Evolutionary conservation across 64 coral and sea anemone genomes (phyloP).

Genomic region (Stichodactyla helianthus): DNA sequence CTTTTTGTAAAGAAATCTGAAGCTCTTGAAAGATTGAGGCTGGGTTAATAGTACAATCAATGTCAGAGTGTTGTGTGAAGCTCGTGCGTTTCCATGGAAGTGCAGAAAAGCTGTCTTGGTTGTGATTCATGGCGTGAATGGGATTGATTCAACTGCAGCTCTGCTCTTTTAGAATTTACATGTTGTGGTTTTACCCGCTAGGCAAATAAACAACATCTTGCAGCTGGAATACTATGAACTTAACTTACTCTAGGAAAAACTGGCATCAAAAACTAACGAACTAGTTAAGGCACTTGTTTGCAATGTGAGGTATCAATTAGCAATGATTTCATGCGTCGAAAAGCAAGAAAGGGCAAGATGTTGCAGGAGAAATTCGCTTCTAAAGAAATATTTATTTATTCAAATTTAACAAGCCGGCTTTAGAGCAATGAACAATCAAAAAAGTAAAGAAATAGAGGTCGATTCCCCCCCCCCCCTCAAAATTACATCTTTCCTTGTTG

Average conservation of each 20-base stretch:
- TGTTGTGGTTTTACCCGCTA: neutral
- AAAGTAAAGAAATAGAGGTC: neutral
- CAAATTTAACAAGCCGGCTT: neutral
- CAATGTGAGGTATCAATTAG: no score
- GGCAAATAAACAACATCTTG: constrained; percentile 18
- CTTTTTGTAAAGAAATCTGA: neutral
- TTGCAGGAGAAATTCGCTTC: no score
- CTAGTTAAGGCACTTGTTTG: neutral
- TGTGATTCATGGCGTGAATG: neutral
- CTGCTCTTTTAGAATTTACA: neutral
- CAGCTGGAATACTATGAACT: neutral
- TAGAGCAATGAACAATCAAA: neutral
- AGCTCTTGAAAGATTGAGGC: neutral
- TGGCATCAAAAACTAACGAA: neutral
- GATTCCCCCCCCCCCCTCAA: neutral
- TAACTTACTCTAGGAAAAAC: neutral
- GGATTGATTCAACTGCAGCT: constrained; percentile 2
- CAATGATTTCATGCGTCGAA: no score
- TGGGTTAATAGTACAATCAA: neutral
- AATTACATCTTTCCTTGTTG: neutral
- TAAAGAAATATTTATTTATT: neutral
- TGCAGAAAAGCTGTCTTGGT: neutral
- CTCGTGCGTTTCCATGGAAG: neutral
- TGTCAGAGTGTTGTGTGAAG: neutral
- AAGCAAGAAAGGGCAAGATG: no score